Conservation (phyloP, 2,888 invertebrate species). For the Calameuta filiformis region DNA sequence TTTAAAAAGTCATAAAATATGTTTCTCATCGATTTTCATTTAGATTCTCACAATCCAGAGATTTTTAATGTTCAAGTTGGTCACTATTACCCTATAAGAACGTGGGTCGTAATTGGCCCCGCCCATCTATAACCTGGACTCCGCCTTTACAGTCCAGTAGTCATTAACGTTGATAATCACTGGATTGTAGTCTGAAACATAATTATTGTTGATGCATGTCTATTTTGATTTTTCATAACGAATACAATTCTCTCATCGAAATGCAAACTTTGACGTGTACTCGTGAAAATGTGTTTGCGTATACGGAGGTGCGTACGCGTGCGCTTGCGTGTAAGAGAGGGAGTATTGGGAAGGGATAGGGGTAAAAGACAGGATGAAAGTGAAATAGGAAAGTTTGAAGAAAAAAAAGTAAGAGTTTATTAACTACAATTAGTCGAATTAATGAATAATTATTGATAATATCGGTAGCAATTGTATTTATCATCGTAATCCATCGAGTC, state of each 20-base stretch:
- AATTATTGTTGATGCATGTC: neutral
- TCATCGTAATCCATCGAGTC: constrained; percentile 4
- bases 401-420: neutral
- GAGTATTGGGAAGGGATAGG: neutral
- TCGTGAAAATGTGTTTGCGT: neutral
- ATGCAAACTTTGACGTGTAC: neutral
- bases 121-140: no score
- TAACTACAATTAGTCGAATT: neutral
- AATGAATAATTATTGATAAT: neutral
- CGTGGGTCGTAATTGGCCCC: neutral
- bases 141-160: neutral
- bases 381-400: neutral
- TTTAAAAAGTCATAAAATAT: neutral
- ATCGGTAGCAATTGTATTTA: constrained; percentile 2
- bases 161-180: neutral
- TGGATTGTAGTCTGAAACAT: neutral
- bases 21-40: neutral
- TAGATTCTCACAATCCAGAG: neutral
- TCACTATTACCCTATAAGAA: neutral
- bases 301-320: no score
- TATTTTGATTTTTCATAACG: neutral
- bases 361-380: neutral
- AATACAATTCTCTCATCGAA: neutral
- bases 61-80: neutral
- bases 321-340: neutral